Conservation (phyloP, 2,888 invertebrate genomes). For the Rutpela maculata region DNA sequence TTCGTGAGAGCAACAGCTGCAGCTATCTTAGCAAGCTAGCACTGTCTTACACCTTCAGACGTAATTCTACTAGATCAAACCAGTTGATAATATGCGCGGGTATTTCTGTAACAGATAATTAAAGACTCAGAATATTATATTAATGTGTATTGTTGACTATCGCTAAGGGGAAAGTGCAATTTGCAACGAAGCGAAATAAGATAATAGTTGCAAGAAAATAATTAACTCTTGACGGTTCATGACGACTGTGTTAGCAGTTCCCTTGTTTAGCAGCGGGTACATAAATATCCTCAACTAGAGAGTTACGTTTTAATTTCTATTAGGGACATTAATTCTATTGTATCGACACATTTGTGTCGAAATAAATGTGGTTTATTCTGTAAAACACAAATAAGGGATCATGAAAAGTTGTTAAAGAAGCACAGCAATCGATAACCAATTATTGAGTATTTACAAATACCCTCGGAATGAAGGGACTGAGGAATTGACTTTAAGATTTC, state of each 20-base stretch:
- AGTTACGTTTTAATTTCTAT: neutral
- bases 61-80: neutral
- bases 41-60: too few species aligned
- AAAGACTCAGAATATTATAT: neutral
- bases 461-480: too few species aligned
- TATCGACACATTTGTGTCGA: neutral
- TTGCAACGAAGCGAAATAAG: neutral
- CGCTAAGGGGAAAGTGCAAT: neutral
- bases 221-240: neutral
- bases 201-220: neutral
- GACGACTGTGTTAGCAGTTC: neutral
- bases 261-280: neutral
- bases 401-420: neutral
- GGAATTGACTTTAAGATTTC: too few species aligned
- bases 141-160: slow-evolving; percentile 5
- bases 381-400: neutral
- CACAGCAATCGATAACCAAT: neutral
- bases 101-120: neutral
- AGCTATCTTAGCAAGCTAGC: too few species aligned
- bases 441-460: too few species aligned
- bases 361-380: neutral
- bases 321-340: neutral
- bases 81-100: neutral
- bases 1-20: too few species aligned
- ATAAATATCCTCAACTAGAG: neutral